A percentile compares a stretch with the other conserved stretches of the same genome.
These are phyloP conservation scores for Diadromus collaris DNA, from an alignment of 2,888 invertebrate species.

Conservation along the genomic window DNA sequence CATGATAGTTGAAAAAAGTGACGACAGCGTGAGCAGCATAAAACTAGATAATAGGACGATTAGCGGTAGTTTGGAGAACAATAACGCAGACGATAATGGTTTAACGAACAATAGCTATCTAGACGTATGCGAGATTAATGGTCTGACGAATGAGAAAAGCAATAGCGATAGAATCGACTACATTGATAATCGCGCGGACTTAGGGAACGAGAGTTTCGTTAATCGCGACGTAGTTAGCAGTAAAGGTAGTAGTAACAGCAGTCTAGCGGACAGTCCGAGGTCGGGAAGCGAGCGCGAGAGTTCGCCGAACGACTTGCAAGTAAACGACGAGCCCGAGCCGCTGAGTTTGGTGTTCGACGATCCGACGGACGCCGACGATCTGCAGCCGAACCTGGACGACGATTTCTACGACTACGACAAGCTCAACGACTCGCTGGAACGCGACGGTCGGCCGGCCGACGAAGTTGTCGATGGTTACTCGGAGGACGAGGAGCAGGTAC, in stretches of 20 bases:
- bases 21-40: constrained; percentile 72
- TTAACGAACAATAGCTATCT: constrained; percentile 60
- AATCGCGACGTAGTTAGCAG: constrained; percentile 69
- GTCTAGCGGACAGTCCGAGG: constrained; percentile 72
- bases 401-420: constrained; percentile 75
- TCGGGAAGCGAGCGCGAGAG: constrained; percentile 68
- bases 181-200: constrained; percentile 23
- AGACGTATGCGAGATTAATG: constrained; percentile 63
- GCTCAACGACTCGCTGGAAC: constrained; percentile 67
- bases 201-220: constrained; percentile 62
- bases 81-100: constrained; percentile 59
- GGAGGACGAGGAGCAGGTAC: constrained; percentile 6
- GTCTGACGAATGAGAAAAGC: constrained; percentile 62
- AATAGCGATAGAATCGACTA: constrained; percentile 62
- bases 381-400: constrained; percentile 68
- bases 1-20: constrained; percentile 73
- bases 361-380: constrained; percentile 69
- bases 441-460: constrained; percentile 57
- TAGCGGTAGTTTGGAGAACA: constrained; percentile 67
- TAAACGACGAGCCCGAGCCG: constrained; percentile 73
- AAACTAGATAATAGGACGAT: constrained; percentile 70
- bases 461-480: constrained; percentile 8
- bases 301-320: constrained; percentile 69
- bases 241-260: constrained; percentile 74
- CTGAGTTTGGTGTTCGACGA: constrained; percentile 76